Evolutionary conservation across 2,113 vertebrate species (phyloP), one percentile per base, ranked within the genome.

Genomic region (Menidia beryllina): DNA sequence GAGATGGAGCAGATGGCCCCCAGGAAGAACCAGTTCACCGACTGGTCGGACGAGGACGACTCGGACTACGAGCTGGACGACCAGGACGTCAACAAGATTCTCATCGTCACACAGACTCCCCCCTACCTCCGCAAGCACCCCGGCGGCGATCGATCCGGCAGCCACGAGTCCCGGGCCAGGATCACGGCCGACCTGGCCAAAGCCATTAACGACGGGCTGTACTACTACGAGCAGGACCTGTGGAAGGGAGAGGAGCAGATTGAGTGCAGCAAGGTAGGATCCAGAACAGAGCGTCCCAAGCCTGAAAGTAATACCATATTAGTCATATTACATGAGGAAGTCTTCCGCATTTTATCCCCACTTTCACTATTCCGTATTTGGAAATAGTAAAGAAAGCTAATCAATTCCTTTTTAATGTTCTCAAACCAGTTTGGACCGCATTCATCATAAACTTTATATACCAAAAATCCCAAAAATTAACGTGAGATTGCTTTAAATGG

Each of bases 1-100:
- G 98, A 99, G 77, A 97, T 99, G 96, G 96, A 97, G 75, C 97
- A 98, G 89, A 95, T 98, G 91, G 97, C 96, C 0, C 96, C 97
- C 3, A 93, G 97, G 38, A 96, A 96, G 86, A 99, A 99, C 90
- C 95, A 94, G 20, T 99, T 99, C 88, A 98, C 96, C 0, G 95
- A 98, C 84, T 98, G 97, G 97, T 98, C 96, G 0, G 98, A 99
- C 0, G 96, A 98, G 0, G 97, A 98, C 27, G 97, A 99, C 84
- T 97, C 97, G 0, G 98, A 99, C 85, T 95, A 97, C 0, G 98
- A 99, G 85, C 95, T 99, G 0, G 97, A 98, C 0, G 98, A 99
- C 82, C 91, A 91, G 0, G 98, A 99, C 0, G 97, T 99, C 77
- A 96, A 98, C 92, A 99, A 99, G 92, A 98, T 99, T 77, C 96